Percentiles rank a stretch among this genome's conserved stretches.
These are phyloP conservation scores for Drosophila subobscura DNA, from an alignment of 1,140 invertebrate genomes.

Conservation along the genomic window DNA sequence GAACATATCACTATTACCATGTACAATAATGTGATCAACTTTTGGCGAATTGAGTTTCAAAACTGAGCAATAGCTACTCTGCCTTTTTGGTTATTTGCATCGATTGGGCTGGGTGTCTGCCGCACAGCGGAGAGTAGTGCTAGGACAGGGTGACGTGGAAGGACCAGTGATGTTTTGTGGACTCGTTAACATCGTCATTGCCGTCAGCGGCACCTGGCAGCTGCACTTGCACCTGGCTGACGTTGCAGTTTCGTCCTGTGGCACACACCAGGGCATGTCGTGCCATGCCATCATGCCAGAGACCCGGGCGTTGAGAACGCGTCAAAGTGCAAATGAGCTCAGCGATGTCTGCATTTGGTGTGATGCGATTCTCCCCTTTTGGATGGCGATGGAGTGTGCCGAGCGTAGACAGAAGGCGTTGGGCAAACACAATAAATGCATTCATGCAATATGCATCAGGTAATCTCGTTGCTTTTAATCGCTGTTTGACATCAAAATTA, in stretches of 20 bases:
- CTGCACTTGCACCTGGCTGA: slow-evolving; percentile 57
- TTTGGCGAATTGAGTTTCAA: slow-evolving; percentile 18
- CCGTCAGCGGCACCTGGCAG: slow-evolving; percentile 63
- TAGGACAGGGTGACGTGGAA: neutral
- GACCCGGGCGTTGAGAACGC: slow-evolving; percentile 37
- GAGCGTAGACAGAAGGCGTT: slow-evolving; percentile 11
- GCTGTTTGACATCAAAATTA: slow-evolving; percentile 83
- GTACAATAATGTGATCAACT: slow-evolving; percentile 9
- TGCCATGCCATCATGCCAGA: slow-evolving; percentile 38
- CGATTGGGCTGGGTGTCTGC: slow-evolving; percentile 29
- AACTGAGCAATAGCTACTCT: slow-evolving; percentile 35
- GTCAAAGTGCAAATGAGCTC: slow-evolving; percentile 78
- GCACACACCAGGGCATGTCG: slow-evolving; percentile 30
- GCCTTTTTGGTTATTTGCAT: slow-evolving; percentile 55
- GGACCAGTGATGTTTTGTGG: slow-evolving; percentile 58
- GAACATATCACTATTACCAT: too few relatives aligned
- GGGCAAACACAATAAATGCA: slow-evolving; percentile 71
- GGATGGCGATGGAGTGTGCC: slow-evolving; percentile 15
- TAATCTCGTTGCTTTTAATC: slow-evolving; percentile 83
- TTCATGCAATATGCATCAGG: slow-evolving; percentile 80
- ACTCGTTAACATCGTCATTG: slow-evolving; percentile 77
- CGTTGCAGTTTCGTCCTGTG: slow-evolving; percentile 46
- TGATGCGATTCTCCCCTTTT: neutral
- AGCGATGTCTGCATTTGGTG: slow-evolving; percentile 53
- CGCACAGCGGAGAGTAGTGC: neutral